Base-by-base conservation (phyloP, 2,888 invertebrate species). In the Anorthoa munda region DNA sequence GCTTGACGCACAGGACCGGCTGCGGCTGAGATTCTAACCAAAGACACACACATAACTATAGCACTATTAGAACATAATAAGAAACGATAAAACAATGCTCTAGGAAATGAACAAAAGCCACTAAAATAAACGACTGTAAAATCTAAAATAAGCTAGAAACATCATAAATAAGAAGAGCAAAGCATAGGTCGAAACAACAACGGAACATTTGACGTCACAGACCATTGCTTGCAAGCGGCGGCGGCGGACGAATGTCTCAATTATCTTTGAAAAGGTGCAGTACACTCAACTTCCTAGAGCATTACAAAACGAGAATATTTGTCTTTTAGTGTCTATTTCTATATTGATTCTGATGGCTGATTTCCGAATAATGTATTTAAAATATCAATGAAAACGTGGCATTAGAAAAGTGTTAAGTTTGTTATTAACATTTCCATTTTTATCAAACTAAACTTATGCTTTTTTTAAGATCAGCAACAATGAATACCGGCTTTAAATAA, bases 241-340 rank as follows among this genome's bases (percentile, higher is more conserved):
- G 83, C n/a, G n/a, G 71, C 73, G 66, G 74, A 63, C 50, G 69
- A 81, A 87, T 85, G 77, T 87, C 85, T 89, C 89, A 87, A 88
- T 90, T 86, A 78, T 60, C 78, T 79, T 83, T 79, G 81, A 74
- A 58, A 79, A 31, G 39, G 56, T 64, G 39, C 53, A 70, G 59
- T 55, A 66, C 59, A 31, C 66, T 64, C 61, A 56, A 76, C 58
- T 75, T 81, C 66, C 63, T 58, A 66, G 21, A 26, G 12, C 13
- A 56, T 58, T 60, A 46, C 17, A 45, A 77, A 23, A 69, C 9
- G n/a, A 51, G 46, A 64, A 72, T 31, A 15, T 45, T 59, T n/a
- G 1, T 50, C 0, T 5, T 45, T n/a, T 4, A 26, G 13, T 23
- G 13, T 46, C 4, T 13, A 31, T 56, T 66, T 58, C 2, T 67